phyloP scores from a whole-genome alignment of 2,113 vertebrate species.

The Oncorhynchus gorbuscha region DNA sequence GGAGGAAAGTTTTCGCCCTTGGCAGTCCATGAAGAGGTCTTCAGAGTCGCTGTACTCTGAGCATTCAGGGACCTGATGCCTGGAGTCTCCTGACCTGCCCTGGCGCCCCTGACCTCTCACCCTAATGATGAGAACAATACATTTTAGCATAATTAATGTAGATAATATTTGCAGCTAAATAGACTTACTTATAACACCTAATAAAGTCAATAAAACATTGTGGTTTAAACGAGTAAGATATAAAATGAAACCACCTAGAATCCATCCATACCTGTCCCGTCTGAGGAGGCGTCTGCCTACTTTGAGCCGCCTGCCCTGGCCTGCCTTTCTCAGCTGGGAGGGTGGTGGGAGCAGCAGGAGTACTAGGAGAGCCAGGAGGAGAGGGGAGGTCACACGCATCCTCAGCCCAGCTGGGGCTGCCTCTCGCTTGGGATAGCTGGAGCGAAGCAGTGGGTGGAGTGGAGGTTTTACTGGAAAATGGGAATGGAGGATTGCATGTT shows the following conservation, averaged over 20 bases:
- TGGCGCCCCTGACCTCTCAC: slow-evolving; percentile 48
- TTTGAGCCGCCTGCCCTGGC: slow-evolving; percentile 57
- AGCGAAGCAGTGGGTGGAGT: slow-evolving; percentile 18
- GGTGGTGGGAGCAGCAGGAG: slow-evolving; percentile 76
- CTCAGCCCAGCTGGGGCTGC: slow-evolving; percentile 32
- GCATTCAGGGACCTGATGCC: slow-evolving; percentile 74
- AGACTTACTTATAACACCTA: too few relatives aligned
- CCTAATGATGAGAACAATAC: slow-evolving; percentile 31
- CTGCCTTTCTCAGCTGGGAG: slow-evolving; percentile 68
- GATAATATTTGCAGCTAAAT: too few relatives aligned
- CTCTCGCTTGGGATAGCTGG: slow-evolving; percentile 18
- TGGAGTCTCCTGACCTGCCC: slow-evolving; percentile 63
- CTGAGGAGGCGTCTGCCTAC: slow-evolving; percentile 44
- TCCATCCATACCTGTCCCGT: slow-evolving; percentile 46
- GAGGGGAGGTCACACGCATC: slow-evolving; percentile 55
- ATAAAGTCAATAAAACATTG: too few relatives aligned
- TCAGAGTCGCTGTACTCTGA: slow-evolving; percentile 78
- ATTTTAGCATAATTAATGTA: too few relatives aligned
- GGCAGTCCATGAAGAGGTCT: slow-evolving; percentile 88
- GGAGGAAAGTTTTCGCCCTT: slow-evolving; percentile 79
- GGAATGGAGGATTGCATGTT: slow-evolving; percentile 24
- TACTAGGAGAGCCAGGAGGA: slow-evolving; percentile 71
- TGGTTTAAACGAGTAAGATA: too few relatives aligned
- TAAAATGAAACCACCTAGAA: too few relatives aligned
- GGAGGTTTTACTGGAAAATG: slow-evolving; percentile 9